Percentiles rank a stretch among this genome's conserved stretches.
Conservation (phyloP, 1,140 invertebrate species). For the Cherax quadricarinatus region DNA sequence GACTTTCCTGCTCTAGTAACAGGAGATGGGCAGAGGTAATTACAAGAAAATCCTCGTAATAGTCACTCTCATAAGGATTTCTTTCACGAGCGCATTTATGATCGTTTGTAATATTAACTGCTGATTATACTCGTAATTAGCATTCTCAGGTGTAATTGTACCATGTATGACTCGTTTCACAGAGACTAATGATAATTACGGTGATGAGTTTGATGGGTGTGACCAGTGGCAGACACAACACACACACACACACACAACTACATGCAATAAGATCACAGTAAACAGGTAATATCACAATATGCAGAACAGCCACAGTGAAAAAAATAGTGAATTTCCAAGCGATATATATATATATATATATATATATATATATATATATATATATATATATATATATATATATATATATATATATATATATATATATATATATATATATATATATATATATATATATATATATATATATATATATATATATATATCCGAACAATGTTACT, state of each 20-base stretch:
- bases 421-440: conserved; percentile 14
- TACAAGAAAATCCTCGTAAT: neutral
- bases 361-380: neutral
- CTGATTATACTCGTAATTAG: neutral
- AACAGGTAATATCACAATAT: too few species aligned
- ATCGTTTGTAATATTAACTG: neutral
- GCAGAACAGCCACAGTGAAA: too few species aligned
- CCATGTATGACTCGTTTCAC: neutral
- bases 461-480: neutral
- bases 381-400: conserved; percentile 11
- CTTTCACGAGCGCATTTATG: neutral
- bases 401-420: conserved; percentile 19
- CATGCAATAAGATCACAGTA: too few species aligned
- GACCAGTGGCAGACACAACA: too few species aligned
- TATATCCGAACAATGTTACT: neutral
- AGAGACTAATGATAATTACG: neutral
- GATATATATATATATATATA: neutral
- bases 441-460: conserved; percentile 10
- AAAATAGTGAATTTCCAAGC: too few species aligned
- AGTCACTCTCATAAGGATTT: neutral
- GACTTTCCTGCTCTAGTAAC: neutral
- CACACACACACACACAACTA: neutral
- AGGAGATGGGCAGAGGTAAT: neutral
- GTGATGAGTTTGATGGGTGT: too few species aligned
- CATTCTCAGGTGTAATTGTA: neutral